Percentiles rank a stretch among this genome's conserved stretches.
These are phyloP conservation scores for Odiellus spinosus DNA, from an alignment of 2,888 invertebrate species.

Conservation along the genomic window DNA sequence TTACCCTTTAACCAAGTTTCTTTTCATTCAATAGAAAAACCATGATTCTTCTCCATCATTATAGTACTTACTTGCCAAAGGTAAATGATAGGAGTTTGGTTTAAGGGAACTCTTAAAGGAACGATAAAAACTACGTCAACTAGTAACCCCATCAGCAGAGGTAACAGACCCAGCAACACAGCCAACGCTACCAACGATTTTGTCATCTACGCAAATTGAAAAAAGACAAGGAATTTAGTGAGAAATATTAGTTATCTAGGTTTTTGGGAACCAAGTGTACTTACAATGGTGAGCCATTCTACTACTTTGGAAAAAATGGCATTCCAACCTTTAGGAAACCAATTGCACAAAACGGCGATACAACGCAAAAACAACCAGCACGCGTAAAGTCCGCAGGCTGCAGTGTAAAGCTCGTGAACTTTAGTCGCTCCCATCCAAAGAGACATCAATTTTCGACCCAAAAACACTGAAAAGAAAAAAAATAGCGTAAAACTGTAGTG, in stretches of 20 bases:
- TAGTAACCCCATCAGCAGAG: constrained; percentile 61
- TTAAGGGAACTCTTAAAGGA: constrained; percentile 76
- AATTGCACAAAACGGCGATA: constrained; percentile 59
- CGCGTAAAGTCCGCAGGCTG: constrained; percentile 82
- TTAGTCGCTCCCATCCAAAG: constrained; percentile 54
- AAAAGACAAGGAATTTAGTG: not conserved
- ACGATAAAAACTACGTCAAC: constrained; percentile 75
- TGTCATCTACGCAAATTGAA: constrained; percentile 37
- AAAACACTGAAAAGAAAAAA: constrained; percentile 20
- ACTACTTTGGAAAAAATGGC: constrained; percentile 33
- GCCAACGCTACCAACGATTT: constrained; percentile 51
- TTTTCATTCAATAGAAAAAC: no score
- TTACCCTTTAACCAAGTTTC: no score
- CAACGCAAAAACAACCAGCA: constrained; percentile 85
- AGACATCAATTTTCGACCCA: constrained; percentile 75
- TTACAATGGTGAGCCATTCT: constrained; percentile 23
- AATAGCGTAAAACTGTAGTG: constrained; percentile 4
- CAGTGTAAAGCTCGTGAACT: constrained; percentile 90
- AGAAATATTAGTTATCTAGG: no score
- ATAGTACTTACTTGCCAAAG: constrained; percentile 34
- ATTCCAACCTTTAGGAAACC: constrained; percentile 75
- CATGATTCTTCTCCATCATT: no score
- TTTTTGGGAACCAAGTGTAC: no score
- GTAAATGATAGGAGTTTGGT: constrained; percentile 58
- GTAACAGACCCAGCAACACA: constrained; percentile 72